Conservation (phyloP, 2,797 vertebrate species). For the Clamator glandarius region DNA sequence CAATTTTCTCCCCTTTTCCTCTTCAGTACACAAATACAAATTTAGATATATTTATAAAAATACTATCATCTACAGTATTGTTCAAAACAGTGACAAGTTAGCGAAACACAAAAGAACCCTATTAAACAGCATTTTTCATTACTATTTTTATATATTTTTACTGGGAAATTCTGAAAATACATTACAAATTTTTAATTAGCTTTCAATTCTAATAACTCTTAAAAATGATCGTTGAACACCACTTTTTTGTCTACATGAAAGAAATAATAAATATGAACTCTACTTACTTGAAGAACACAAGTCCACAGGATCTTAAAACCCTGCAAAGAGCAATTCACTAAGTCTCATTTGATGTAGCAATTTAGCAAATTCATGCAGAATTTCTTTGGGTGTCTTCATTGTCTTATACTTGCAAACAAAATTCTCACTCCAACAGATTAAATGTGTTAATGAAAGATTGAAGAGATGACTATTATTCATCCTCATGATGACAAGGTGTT, state of each 20-base stretch:
- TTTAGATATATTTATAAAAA: neutral
- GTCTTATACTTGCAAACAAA: neutral
- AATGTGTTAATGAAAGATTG: constrained; percentile 19
- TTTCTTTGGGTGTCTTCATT: neutral
- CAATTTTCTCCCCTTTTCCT: neutral
- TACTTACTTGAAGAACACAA: neutral
- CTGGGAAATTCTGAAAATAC: neutral
- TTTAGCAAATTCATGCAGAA: constrained; percentile 4
- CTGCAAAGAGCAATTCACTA: neutral
- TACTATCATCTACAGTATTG: neutral
- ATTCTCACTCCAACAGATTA: constrained; percentile 8
- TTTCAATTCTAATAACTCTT: neutral
- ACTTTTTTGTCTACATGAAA: neutral
- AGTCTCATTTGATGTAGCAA: neutral
- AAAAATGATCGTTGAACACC: neutral
- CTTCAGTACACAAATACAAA: neutral
- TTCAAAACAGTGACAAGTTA: neutral
- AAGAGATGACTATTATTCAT: constrained; percentile 17
- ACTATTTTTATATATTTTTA: neutral
- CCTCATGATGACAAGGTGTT: constrained; percentile 50
- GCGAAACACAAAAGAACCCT: neutral
- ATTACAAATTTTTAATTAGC: neutral
- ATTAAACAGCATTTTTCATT: neutral
- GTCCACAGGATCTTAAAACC: neutral
- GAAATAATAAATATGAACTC: neutral